phyloP scores from a whole-genome alignment of 2,797 vertebrate genomes.

The Melanotaenia trifasciata region DNA sequence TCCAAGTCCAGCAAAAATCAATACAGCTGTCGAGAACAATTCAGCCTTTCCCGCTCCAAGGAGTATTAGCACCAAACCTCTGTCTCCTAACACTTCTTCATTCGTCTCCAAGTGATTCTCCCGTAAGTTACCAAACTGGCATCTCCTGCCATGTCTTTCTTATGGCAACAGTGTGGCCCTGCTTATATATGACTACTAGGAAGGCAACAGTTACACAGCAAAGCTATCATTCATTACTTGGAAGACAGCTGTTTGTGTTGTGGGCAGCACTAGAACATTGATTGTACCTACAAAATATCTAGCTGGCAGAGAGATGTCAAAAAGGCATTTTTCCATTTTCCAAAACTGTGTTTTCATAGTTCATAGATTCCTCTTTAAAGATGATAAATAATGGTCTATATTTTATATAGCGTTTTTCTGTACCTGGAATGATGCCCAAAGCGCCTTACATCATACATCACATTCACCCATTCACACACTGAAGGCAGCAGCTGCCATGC shows the following conservation, averaged over 20 bases:
- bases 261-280: conserved; percentile 33
- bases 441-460: too few relatives aligned
- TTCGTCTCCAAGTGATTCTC: conserved; percentile 81
- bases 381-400: conserved; percentile 12
- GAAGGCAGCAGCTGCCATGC: too few relatives aligned
- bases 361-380: neutral
- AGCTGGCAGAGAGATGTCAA: conserved; percentile 17
- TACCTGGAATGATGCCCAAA: too few relatives aligned
- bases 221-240: conserved; percentile 53
- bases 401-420: too few relatives aligned
- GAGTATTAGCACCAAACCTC: conserved; percentile 89
- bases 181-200: conserved; percentile 38
- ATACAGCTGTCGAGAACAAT: conserved; percentile 99
- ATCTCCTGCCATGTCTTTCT: conserved; percentile 74
- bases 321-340: conserved; percentile 39
- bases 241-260: conserved; percentile 30
- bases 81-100: conserved; percentile 88
- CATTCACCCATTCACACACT: too few relatives aligned
- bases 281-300: conserved; percentile 22
- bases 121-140: conserved; percentile 71
- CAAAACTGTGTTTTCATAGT: conserved; percentile 15
- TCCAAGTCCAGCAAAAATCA: conserved; percentile 99
- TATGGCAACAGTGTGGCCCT: conserved; percentile 50
- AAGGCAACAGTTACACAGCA: conserved; percentile 52
- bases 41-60: conserved; percentile 89